A percentile compares a stretch with the other conserved stretches of the same genome.
Evolutionary conservation across 2,797 vertebrate genomes (phyloP).

Genomic region (Coregonus suidteri): DNA sequence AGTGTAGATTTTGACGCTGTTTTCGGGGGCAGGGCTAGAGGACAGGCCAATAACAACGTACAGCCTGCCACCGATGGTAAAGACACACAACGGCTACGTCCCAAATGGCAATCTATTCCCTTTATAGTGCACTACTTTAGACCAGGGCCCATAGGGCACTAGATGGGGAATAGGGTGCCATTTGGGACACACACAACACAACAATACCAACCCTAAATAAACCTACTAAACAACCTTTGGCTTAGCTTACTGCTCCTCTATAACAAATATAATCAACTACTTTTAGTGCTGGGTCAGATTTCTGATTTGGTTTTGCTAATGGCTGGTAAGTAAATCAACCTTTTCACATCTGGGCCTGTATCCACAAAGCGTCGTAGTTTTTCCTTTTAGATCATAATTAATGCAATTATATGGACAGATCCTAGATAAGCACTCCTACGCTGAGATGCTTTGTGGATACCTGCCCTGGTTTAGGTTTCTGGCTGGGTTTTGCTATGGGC

Average conservation of each 20-base stretch:
- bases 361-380: background rate
- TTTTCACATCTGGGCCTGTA: background rate
- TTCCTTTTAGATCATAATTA: background rate
- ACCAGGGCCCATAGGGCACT: background rate
- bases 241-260: slow-evolving; percentile 6
- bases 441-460: background rate
- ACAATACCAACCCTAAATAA: background rate
- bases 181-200: slow-evolving; percentile 13
- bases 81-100: slow-evolving; percentile 32
- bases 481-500: background rate
- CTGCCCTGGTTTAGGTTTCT: background rate
- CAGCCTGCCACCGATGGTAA: slow-evolving; percentile 82
- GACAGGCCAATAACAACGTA: slow-evolving; percentile 74
- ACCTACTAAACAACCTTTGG: background rate
- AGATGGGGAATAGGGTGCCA: background rate
- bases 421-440: too few relatives aligned
- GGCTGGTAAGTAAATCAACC: background rate
- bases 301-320: background rate
- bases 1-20: slow-evolving; percentile 92
- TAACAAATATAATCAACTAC: background rate
- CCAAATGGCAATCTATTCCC: background rate
- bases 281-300: background rate
- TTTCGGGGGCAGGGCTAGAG: slow-evolving; percentile 78
- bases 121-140: background rate
- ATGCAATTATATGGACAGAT: too few relatives aligned